Conservation (phyloP, 1,140 invertebrate species). For the Brachionus plicatilis region DNA sequence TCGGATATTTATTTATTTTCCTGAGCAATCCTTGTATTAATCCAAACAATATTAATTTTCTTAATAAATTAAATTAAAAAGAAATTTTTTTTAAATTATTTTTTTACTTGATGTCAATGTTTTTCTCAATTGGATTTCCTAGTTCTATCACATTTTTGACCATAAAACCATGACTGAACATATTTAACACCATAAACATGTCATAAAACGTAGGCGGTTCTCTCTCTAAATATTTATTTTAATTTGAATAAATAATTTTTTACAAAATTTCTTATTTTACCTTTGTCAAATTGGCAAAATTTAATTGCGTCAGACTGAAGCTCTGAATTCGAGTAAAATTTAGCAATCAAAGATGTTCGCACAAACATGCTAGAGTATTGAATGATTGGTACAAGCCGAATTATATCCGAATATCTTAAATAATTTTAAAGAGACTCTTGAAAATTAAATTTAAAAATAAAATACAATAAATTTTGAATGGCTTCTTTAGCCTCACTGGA, state of each 20-base stretch:
- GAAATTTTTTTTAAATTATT: neutral
- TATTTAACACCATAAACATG: constrained; percentile 7
- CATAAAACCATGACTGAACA: constrained; percentile 8
- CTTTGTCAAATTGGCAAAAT: constrained; percentile 19
- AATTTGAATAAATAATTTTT: neutral
- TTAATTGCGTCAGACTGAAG: neutral
- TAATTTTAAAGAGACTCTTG: neutral
- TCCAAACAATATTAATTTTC: constrained; percentile 84
- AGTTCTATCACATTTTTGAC: constrained; percentile 24
- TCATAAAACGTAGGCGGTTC: constrained; percentile 24
- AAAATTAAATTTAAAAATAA: constrained; percentile 22
- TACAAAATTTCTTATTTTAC: neutral
- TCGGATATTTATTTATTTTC: constrained; percentile 68
- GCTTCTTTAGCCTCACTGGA: constrained; percentile 87
- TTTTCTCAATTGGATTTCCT: neutral
- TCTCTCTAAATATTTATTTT: neutral
- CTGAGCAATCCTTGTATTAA: constrained; percentile 76
- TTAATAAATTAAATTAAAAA: constrained; percentile 50
- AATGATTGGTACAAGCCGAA: constrained; percentile 77
- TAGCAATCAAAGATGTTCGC: neutral
- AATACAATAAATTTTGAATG: constrained; percentile 79
- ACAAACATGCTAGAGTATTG: constrained; percentile 57
- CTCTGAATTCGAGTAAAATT: constrained; percentile 1
- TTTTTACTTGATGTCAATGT: constrained; percentile 25
- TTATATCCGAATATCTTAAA: constrained; percentile 67